phyloP scores from a whole-genome alignment of 2,797 vertebrate genomes.

The Crocidura indochinensis region DNA sequence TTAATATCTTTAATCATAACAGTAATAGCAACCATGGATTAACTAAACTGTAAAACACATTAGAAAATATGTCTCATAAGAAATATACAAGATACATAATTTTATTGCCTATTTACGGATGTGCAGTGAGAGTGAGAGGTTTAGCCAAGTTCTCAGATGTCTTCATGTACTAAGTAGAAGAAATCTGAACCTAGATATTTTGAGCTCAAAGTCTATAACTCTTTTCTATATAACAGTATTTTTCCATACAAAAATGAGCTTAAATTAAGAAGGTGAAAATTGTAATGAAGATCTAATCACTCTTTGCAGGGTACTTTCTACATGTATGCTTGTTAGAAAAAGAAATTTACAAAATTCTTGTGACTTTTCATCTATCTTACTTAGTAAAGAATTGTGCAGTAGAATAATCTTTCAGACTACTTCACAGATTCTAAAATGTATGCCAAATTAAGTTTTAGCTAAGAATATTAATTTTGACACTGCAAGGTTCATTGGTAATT shows the following conservation, averaged over 20 bases:
- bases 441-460: conserved; percentile 15
- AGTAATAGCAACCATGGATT: background rate
- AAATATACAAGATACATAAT: background rate
- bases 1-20: conserved; percentile 3
- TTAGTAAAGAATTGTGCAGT: background rate
- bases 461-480: background rate
- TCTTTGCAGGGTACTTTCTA: background rate
- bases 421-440: background rate
- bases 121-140: background rate
- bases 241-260: background rate
- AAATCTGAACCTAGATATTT: background rate
- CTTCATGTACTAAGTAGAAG: background rate
- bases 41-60: no score
- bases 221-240: background rate
- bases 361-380: background rate
- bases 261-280: background rate
- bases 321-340: background rate
- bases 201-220: background rate
- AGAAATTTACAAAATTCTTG: background rate
- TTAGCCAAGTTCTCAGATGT: background rate
- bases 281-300: conserved; percentile 2
- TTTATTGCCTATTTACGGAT: background rate
- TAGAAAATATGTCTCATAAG: background rate
- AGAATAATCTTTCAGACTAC: background rate
- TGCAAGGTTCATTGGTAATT: background rate